Conservation (phyloP, 2,888 invertebrate genomes). For the Sphaeridia pumilis region DNA sequence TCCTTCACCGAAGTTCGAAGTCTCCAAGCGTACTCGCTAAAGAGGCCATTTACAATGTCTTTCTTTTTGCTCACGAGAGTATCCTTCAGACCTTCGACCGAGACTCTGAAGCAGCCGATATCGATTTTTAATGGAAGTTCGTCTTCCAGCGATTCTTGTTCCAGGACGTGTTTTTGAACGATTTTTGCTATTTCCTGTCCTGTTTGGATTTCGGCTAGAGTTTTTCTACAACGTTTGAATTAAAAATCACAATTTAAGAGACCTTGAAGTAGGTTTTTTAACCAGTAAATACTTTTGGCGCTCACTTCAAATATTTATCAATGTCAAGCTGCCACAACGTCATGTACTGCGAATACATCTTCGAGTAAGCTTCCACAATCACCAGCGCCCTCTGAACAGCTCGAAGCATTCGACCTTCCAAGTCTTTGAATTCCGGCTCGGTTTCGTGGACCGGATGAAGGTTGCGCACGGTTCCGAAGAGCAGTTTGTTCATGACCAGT, state of each 20-base stretch:
- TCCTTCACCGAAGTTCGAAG: slow-evolving; percentile 54
- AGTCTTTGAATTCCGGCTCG: slow-evolving; percentile 49
- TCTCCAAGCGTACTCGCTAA: slow-evolving; percentile 58
- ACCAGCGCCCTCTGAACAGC: slow-evolving; percentile 56
- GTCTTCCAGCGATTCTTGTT: slow-evolving; percentile 52
- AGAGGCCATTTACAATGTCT: slow-evolving; percentile 54
- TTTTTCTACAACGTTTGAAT: neutral
- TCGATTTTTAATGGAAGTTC: slow-evolving; percentile 58
- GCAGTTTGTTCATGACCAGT: slow-evolving; percentile 30
- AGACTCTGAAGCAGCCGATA: slow-evolving; percentile 66
- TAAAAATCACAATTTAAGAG: neutral
- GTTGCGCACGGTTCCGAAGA: slow-evolving; percentile 24
- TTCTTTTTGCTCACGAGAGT: slow-evolving; percentile 58
- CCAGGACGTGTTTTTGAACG: slow-evolving; percentile 54
- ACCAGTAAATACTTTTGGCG: neutral
- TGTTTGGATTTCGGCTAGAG: slow-evolving; percentile 48
- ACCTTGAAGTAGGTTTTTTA: neutral
- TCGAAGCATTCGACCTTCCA: slow-evolving; percentile 49
- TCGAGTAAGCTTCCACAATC: slow-evolving; percentile 61
- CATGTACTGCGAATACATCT: slow-evolving; percentile 52
- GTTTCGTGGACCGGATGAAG: slow-evolving; percentile 19
- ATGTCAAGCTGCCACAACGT: slow-evolving; percentile 53
- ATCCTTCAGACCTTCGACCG: slow-evolving; percentile 54
- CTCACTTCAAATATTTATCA: slow-evolving; percentile 55
- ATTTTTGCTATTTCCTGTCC: slow-evolving; percentile 55